Evolutionary conservation across 2,113 vertebrate genomes (phyloP), one percentile per base, ranked within the genome.

Genomic region (Python bivittatus): DNA sequence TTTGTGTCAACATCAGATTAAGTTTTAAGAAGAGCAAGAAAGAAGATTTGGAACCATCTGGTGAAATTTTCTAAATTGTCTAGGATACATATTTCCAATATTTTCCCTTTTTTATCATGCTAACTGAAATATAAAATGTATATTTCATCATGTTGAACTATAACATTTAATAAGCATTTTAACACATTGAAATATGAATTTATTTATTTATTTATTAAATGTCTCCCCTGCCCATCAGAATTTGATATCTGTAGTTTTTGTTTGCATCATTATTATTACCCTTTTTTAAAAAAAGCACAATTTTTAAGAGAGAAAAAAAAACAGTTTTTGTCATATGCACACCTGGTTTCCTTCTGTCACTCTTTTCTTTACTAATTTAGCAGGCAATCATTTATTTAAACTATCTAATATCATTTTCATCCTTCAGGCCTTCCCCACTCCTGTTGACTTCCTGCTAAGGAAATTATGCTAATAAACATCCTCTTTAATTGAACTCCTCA

Each of bases 391-490:
- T 60, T 52, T 64, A 83, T 60, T 52, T 84, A 83, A 93, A 23
- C 42, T 84, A 53, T 38, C 15, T 86, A 86, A 61, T 68, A 38
- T 83, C 13, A 58, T 52, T 3, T 53, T 83, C 25, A 22, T 61
- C 25, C 38, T 86, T 79, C 58, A 79, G 79, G 44, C 27, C 7
- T 20, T 88, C 38, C 64, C 17, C 29, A 33, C 58, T 88, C 61
- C 57, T 22, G 61, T 27, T 86, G 33, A 79, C 25, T 79, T 52
- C 48, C 54, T 88, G 79, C 44, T 84, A 68, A 88, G 17, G 56
- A 91, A 93, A 94, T 88, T 90, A 27, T 88, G 72, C 54, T 92
- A 91, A 64, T 88, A 38, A 92, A 92, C 64, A 54, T 88, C 25
- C 83, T 86, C 88, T 88, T 92, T 86, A 54, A 93, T 53, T 33